These are phyloP conservation scores for Cepaea hortensis DNA, from an alignment of 2,888 invertebrate genomes.

Conservation along the genomic window DNA sequence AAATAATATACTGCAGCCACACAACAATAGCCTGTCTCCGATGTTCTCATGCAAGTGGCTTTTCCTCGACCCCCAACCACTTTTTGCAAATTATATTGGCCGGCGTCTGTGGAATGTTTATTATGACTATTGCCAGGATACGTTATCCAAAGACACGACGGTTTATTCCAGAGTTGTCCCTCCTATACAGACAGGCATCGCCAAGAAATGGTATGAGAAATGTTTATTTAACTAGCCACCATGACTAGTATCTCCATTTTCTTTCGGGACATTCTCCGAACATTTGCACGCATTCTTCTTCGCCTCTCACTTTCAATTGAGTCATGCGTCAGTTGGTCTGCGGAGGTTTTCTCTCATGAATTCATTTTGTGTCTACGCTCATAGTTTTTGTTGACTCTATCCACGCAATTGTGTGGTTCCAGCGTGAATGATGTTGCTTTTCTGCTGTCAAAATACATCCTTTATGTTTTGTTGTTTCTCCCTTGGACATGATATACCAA, in stretches of 20 bases:
- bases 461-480: too few relatives aligned
- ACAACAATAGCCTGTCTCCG: constrained; percentile 22
- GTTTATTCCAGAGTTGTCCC: neutral
- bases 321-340: neutral
- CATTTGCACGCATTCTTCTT: neutral
- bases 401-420: too few relatives aligned
- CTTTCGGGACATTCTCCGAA: neutral
- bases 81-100: neutral
- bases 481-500: too few relatives aligned
- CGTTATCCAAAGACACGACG: constrained; percentile 11
- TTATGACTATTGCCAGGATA: constrained; percentile 15
- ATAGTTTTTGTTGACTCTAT: too few relatives aligned
- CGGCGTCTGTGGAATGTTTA: neutral
- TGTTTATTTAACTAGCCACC: neutral
- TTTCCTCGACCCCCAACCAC: constrained; percentile 4
- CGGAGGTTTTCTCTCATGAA: neutral
- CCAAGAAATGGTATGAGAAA: neutral
- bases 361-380: neutral
- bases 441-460: too few relatives aligned
- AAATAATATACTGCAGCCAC: constrained; percentile 17
- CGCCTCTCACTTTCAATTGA: neutral
- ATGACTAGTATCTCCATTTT: neutral
- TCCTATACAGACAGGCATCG: neutral
- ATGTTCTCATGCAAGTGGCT: neutral
- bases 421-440: too few relatives aligned